Base-by-base conservation (phyloP, 1,140 invertebrate genomes). In the Hesperophylax magnus region DNA sequence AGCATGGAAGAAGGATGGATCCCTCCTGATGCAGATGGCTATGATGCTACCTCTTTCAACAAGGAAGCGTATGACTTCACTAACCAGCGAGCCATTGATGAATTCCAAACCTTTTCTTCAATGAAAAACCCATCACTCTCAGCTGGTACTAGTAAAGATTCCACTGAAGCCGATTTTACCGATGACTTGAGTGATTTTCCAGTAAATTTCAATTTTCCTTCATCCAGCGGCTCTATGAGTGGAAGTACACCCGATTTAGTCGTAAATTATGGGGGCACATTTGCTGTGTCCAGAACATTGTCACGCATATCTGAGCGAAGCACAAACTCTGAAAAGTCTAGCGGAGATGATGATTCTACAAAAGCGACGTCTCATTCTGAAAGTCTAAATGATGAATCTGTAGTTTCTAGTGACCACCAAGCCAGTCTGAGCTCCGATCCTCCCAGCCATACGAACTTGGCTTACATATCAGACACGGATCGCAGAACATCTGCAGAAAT, bases 261-360 rank as follows among this genome's bases (percentile, higher is more conserved):
- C 72, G 90, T 94, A 75, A 93, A 92, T 17, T 94, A 93, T 83
- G 93, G 93, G 20, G 90, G 92, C 72, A 93, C 93, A 20, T 94
- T 96, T 90, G 93, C 93, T 27, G 87, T 95, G 74, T 90, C 92
- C 0, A 87, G 96, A 52, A 97, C 96, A 0, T 89, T 97, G 20
- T 97, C 95, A 1, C 90, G 96, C 72, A 97, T 97, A 85, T 96
- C 95, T 3, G 96, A 97, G 88, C 90, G 95, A 24, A 96, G 95
- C 80, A 97, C 96, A 9, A 95, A 95, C 17, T 97, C 96, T 1
- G 96, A 96, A 85, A 91, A 91, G 85, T 91, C 92, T 3, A 95
- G 94, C 85, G 93, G 95, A 82, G 93, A 96, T 81, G 95, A 96
- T 85, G 95, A 96, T 87, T 95, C 95, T 0, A 96, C 95, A 34